These are phyloP conservation scores for Darwinula stevensoni DNA, from an alignment of 2,888 invertebrate species.

Conservation along the genomic window DNA sequence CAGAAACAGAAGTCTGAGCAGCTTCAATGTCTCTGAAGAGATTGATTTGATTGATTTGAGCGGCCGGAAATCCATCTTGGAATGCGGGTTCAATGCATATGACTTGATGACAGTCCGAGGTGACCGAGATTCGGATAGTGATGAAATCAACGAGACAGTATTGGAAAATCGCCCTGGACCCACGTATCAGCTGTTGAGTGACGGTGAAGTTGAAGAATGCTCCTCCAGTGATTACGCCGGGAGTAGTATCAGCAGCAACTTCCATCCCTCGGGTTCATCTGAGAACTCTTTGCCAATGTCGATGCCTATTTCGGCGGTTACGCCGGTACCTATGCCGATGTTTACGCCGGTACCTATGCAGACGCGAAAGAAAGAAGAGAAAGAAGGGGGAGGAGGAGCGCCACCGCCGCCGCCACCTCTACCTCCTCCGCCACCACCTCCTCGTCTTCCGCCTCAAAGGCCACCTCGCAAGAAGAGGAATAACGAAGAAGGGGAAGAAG, in stretches of 20 bases:
- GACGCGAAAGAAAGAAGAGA: no score
- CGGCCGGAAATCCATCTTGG: constrained; percentile 1
- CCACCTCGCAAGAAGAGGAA: constrained; percentile 1
- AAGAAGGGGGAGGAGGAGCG: background rate
- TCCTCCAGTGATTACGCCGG: background rate
- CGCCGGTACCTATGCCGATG: background rate
- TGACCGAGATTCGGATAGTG: background rate
- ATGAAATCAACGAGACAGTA: background rate
- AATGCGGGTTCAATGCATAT: background rate
- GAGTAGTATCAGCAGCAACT: background rate
- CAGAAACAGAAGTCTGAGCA: no score
- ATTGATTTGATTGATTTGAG: no score
- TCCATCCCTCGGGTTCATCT: background rate
- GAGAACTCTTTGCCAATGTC: background rate
- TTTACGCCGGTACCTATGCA: background rate
- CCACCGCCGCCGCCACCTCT: background rate
- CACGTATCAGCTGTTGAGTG: constrained; percentile 1
- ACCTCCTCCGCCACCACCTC: constrained; percentile 1
- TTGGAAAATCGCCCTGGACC: no score
- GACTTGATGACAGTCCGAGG: background rate
- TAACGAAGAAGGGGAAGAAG: background rate
- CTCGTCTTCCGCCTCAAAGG: background rate
- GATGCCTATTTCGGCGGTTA: background rate
- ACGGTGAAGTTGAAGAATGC: background rate
- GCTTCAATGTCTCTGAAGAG: no score